Percentiles rank a stretch among this genome's conserved stretches.
Conservation (phyloP, 2,888 invertebrate genomes). For the Rhaphigaster nebulosa region DNA sequence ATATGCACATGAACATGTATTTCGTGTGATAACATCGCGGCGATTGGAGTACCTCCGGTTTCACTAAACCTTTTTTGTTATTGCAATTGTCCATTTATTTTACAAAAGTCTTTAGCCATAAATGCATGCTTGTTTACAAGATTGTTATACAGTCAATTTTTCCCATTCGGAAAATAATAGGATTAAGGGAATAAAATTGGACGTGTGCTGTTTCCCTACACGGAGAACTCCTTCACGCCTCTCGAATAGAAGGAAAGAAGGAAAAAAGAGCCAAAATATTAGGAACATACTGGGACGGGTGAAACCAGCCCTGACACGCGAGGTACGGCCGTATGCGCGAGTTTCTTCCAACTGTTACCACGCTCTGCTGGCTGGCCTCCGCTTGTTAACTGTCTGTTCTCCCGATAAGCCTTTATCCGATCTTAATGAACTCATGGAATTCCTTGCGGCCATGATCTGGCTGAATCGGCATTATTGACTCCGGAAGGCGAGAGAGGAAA, state of each 20-base stretch:
- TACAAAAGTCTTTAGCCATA: too few relatives aligned
- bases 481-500: background rate
- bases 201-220: rapidly evolving
- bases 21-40: too few relatives aligned
- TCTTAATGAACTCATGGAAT: background rate
- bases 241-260: too few relatives aligned
- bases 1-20: too few relatives aligned
- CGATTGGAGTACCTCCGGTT: too few relatives aligned
- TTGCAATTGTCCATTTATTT: too few relatives aligned
- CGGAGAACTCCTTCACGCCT: background rate
- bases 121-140: too few relatives aligned
- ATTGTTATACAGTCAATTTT: too few relatives aligned
- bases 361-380: background rate
- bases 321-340: background rate
- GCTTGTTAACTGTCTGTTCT: slow-evolving; percentile 36
- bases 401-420: background rate
- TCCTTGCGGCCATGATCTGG: background rate
- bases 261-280: background rate
- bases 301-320: background rate
- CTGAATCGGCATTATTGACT: background rate
- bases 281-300: too few relatives aligned
- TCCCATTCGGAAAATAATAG: too few relatives aligned
- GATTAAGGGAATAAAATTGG: too few relatives aligned
- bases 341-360: slow-evolving; percentile 40
- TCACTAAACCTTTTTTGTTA: too few relatives aligned